A percentile compares a stretch with the other conserved stretches of the same genome.
Evolutionary conservation across 2,113 vertebrate species (phyloP).

Genomic region (Vulpes lagopus): DNA sequence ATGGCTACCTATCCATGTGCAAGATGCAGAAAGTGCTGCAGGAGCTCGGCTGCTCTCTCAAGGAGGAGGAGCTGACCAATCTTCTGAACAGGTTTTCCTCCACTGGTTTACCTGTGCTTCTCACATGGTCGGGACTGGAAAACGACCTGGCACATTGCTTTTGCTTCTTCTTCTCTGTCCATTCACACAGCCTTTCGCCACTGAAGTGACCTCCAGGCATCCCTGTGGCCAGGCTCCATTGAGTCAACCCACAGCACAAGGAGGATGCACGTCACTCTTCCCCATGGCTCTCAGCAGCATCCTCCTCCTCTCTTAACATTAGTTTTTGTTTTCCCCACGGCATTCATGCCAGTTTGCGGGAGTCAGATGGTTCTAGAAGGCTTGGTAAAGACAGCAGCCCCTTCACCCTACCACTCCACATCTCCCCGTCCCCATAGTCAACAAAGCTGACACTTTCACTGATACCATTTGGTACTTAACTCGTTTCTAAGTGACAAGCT

Average conservation of each 20-base stretch:
- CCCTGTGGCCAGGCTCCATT: accelerated
- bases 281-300: neutral
- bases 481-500: neutral
- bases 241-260: neutral
- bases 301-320: accelerated
- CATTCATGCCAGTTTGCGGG: accelerated
- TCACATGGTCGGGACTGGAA: accelerated
- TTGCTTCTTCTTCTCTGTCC: neutral
- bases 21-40: slow-evolving; percentile 76
- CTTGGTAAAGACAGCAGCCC: neutral
- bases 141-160: accelerated
- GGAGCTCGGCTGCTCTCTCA: slow-evolving; percentile 67
- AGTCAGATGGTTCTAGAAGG: accelerated
- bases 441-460: accelerated
- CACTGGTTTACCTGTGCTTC: accelerated
- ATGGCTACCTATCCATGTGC: slow-evolving; percentile 46
- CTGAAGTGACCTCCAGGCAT: accelerated
- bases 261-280: accelerated
- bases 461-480: neutral
- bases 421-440: neutral
- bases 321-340: neutral
- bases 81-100: slow-evolving; percentile 81
- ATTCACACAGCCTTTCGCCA: neutral
- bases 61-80: slow-evolving; percentile 70
- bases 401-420: accelerated